Base-by-base conservation (phyloP, 2,113 vertebrate genomes). In the Percina caprodes region DNA sequence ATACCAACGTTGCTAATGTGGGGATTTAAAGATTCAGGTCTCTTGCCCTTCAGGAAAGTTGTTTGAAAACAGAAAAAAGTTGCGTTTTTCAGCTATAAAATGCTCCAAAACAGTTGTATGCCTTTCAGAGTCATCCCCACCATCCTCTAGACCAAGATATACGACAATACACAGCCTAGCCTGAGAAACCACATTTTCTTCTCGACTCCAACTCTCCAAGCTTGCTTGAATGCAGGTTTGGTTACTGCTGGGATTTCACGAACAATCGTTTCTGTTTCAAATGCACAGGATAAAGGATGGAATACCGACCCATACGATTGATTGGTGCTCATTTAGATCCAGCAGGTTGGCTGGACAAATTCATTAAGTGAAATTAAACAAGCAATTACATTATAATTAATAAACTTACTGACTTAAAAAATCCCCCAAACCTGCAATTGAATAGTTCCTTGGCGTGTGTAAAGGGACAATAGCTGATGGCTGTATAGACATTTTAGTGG, bases 1-100 rank as follows among this genome's bases (percentile, higher is more conserved):
- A 30, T 54, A 45, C 30, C 13, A 35, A 48, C 26, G 15, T 14
- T 19, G 49, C 24, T 19, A 14, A 33, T 23, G 49, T 46, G 11
- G 33, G 55, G 60, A 21, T 66, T 26, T 68, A 56, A 72, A 68
- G n/a, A 56, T 49, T 58, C n/a, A 30, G 54, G 46, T 54, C 16
- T 54, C 16, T 2, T 69, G 45, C 69, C 33, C 55, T 56, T 74
- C 16, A 70, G 54, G 42, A 74, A 73, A 68, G 68, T 30, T 69
- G 24, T 62, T 54, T 59, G 18, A 74, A 79, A 67, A 39, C 35
- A 82, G 21, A 42, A 66, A 54, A 45, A 9, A 45, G 11, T 23
- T 45, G n/a, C 6, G 3, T 63, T 16, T 71, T 60, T 48, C 18
- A 61, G 62, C 23, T 55, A 48, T 30, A 35, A 49, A 30, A 19